Evolutionary conservation across 2,113 vertebrate species (phyloP).

Genomic region (Emydura subglobosa): DNA sequence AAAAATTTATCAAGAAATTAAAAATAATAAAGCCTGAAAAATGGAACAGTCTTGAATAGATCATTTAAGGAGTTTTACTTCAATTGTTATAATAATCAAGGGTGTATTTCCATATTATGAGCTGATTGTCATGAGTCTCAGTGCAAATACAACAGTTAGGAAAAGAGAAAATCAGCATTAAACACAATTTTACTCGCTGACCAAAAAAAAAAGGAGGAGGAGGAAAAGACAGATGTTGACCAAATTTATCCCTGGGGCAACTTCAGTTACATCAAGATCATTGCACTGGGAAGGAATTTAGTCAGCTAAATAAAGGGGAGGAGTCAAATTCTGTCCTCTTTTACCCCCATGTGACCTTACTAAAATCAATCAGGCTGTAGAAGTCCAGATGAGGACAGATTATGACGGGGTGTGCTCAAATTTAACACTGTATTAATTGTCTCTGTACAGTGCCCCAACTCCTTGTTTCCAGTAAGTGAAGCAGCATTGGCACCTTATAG

Average conservation of each 20-base stretch:
- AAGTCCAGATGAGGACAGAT: neutral
- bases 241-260: neutral
- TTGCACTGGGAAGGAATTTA: neutral
- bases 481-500: neutral
- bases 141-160: neutral
- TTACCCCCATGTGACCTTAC: neutral
- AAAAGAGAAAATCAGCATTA: neutral
- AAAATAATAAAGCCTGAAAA: neutral
- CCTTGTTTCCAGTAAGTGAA: neutral
- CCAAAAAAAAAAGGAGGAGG: neutral
- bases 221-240: neutral
- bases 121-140: neutral
- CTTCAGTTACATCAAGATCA: fast-evolving
- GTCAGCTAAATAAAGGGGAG: neutral
- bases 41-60: neutral
- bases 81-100: neutral
- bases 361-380: neutral
- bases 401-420: neutral
- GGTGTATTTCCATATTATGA: neutral
- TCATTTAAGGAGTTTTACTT: neutral
- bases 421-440: neutral
- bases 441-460: neutral
- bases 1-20: neutral
- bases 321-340: neutral
- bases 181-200: neutral